Conservation (phyloP, 1,140 invertebrate species). For the Lasioglossum albipes region DNA sequence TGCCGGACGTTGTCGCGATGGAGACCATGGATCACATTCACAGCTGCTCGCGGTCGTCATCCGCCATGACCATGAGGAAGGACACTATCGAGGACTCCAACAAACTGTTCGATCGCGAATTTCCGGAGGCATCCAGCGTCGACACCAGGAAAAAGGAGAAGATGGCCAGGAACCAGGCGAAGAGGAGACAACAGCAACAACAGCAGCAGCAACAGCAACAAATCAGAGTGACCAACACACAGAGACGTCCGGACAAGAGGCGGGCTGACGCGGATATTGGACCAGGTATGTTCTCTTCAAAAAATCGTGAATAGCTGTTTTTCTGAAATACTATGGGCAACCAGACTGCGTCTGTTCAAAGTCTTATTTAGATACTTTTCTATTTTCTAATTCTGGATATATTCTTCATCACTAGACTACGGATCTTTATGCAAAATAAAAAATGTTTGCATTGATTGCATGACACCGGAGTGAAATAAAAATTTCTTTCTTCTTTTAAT, state of each 20-base stretch:
- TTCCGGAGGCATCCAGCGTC: slow-evolving; percentile 60
- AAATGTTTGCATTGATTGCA: no score
- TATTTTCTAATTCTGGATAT: no score
- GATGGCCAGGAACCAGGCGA: slow-evolving; percentile 75
- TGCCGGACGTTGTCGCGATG: slow-evolving; percentile 78
- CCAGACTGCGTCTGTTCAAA: no score
- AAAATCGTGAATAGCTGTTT: no score
- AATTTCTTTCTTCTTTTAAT: no score
- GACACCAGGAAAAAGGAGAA: slow-evolving; percentile 77
- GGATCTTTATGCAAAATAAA: no score
- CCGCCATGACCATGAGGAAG: slow-evolving; percentile 38
- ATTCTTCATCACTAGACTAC: no score
- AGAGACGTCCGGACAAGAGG: slow-evolving; percentile 72
- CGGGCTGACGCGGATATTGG: slow-evolving; percentile 69
- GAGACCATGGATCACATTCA: slow-evolving; percentile 59
- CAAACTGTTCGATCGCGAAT: slow-evolving; percentile 69
- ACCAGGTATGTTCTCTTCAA: slow-evolving; percentile 49
- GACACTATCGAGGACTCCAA: slow-evolving; percentile 73
- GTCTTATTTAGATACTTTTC: no score
- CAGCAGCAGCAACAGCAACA: slow-evolving; percentile 59
- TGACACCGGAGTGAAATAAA: no score
- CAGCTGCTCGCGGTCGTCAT: slow-evolving; percentile 42
- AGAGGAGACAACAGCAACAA: slow-evolving; percentile 72
- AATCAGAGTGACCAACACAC: slow-evolving; percentile 43
- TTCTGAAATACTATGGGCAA: no score